Percentiles rank a stretch among this genome's conserved stretches.
Evolutionary conservation across 2,888 invertebrate species (phyloP).

Genomic region (Acronicta leporina): DNA sequence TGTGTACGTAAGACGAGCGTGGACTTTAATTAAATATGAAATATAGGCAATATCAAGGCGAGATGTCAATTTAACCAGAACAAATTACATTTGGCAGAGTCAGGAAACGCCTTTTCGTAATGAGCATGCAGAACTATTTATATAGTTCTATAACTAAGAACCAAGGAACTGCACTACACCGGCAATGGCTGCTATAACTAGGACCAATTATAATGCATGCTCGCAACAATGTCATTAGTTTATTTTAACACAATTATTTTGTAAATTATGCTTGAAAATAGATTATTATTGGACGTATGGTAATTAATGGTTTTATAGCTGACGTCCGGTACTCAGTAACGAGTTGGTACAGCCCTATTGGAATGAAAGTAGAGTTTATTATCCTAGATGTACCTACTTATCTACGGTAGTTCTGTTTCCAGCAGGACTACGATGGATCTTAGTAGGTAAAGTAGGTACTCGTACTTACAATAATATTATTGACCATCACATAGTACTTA

Average conservation of each 20-base stretch:
- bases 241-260: constrained; percentile 43
- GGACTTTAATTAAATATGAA: constrained; percentile 39
- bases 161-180: constrained; percentile 46
- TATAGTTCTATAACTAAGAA: constrained; percentile 1
- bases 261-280: constrained; percentile 45
- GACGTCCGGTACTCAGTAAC: constrained; percentile 8
- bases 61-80: constrained; percentile 42
- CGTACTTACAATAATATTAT: no score
- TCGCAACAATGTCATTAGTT: constrained; percentile 44
- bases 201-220: constrained; percentile 61
- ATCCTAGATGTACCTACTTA: no score
- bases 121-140: constrained; percentile 51
- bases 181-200: constrained; percentile 58
- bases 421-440: no score
- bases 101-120: constrained; percentile 47
- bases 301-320: constrained; percentile 34
- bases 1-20: constrained; percentile 8
- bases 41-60: constrained; percentile 17
- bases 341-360: constrained; percentile 5
- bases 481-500: no score
- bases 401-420: no score
- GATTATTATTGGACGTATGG: constrained; percentile 38
- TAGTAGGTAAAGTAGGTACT: no score
- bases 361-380: neutral
- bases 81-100: constrained; percentile 48